phyloP scores from a whole-genome alignment of 2,797 vertebrate genomes.

The Mallotus villosus region DNA sequence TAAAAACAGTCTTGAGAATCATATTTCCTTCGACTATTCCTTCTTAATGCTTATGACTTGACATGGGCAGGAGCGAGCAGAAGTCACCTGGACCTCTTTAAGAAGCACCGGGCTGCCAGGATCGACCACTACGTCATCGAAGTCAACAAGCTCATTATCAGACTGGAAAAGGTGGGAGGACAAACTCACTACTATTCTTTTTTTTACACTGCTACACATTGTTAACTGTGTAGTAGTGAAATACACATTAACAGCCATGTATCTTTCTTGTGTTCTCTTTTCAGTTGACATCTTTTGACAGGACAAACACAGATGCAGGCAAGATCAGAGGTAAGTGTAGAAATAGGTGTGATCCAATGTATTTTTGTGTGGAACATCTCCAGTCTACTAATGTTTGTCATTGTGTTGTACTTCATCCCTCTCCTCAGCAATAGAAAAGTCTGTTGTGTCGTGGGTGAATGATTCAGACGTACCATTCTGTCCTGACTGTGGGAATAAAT shows the following conservation, averaged over 20 bases:
- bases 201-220: no score
- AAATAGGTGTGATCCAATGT: conserved; percentile 21
- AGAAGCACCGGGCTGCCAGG: conserved; percentile 92
- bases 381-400: background rate
- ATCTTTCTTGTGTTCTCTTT: conserved; percentile 15
- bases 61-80: conserved; percentile 77
- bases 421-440: conserved; percentile 88
- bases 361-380: background rate
- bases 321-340: conserved; percentile 88
- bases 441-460: conserved; percentile 94
- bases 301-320: conserved; percentile 85
- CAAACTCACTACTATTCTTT: background rate
- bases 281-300: conserved; percentile 95
- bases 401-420: background rate
- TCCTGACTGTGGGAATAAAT: conserved; percentile 94
- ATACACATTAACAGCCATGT: background rate
- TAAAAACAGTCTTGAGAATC: background rate
- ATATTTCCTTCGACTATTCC: background rate
- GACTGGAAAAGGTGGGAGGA: conserved; percentile 90
- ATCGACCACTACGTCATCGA: conserved; percentile 98
- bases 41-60: background rate
- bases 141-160: conserved; percentile 97
- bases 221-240: no score
- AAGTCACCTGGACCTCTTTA: conserved; percentile 91
- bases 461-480: conserved; percentile 98